Evolutionary conservation across 2,888 invertebrate genomes (phyloP).

Genomic region (Phalangium opilio): DNA sequence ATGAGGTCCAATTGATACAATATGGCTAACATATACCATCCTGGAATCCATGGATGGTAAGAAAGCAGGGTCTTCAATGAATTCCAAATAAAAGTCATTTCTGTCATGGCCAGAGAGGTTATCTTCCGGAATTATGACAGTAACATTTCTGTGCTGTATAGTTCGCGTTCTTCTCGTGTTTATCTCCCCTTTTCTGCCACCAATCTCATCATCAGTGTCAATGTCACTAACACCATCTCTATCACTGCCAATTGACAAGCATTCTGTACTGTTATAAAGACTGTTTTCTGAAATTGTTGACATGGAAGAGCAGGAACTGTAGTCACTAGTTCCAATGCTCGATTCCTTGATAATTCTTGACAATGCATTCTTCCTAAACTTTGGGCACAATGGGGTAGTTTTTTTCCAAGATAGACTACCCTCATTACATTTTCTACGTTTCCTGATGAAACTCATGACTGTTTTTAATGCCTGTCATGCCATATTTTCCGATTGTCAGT

Average conservation of each 20-base stretch:
- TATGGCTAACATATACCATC: constrained; percentile 22
- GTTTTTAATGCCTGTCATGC: too few relatives aligned
- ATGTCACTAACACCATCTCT: constrained; percentile 5
- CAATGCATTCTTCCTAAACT: too few relatives aligned
- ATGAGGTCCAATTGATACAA: constrained; percentile 24
- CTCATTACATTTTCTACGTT: too few relatives aligned
- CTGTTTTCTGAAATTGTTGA: neutral
- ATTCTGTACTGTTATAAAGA: neutral
- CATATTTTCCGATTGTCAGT: too few relatives aligned
- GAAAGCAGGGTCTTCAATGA: constrained; percentile 13
- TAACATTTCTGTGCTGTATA: constrained; percentile 6
- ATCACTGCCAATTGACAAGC: constrained; percentile 3
- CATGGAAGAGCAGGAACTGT: constrained; percentile 2
- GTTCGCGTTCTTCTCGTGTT: constrained; percentile 4
- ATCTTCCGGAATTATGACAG: constrained; percentile 9
- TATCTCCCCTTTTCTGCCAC: constrained; percentile 1
- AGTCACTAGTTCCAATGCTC: constrained; percentile 3
- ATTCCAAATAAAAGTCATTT: constrained; percentile 10
- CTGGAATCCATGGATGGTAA: constrained; percentile 5
- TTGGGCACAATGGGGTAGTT: neutral
- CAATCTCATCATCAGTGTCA: constrained; percentile 10
- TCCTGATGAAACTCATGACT: too few relatives aligned
- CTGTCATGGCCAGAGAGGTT: constrained; percentile 3
- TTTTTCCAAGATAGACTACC: neutral
- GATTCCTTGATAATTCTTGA: neutral